These are phyloP conservation scores for Trinorchestia longiramus DNA, from an alignment of 1,140 invertebrate species.

Conservation along the genomic window DNA sequence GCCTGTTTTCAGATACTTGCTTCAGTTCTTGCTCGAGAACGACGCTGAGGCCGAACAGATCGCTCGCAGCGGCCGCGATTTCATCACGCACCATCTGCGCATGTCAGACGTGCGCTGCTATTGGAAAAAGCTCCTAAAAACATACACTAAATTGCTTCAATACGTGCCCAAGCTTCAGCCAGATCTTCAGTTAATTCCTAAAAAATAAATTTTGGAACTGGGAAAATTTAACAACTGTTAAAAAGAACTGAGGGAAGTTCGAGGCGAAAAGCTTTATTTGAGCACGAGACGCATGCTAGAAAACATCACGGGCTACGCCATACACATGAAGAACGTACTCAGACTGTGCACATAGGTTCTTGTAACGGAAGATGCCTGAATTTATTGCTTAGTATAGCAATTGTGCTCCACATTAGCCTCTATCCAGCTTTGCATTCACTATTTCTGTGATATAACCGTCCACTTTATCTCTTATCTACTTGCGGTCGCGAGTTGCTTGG, in stretches of 20 bases:
- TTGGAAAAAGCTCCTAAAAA: constrained; percentile 84
- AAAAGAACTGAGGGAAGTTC: not conserved
- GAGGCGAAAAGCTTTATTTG: not conserved
- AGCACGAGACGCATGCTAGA: not conserved
- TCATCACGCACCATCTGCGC: constrained; percentile 86
- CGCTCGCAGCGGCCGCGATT: constrained; percentile 80
- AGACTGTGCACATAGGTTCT: not conserved
- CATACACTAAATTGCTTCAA: constrained; percentile 83
- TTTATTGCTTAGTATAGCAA: not conserved
- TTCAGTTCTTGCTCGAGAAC: constrained; percentile 84
- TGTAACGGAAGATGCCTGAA: not conserved
- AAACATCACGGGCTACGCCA: not conserved
- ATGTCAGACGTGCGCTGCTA: constrained; percentile 88
- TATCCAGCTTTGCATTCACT: not conserved
- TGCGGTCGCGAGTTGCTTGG: not conserved
- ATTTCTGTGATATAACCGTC: constrained; percentile 32
- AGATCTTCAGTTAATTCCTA: constrained; percentile 26
- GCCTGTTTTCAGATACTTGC: constrained; percentile 72
- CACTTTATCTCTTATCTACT: not conserved
- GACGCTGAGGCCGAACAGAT: constrained; percentile 83
- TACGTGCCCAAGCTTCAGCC: constrained; percentile 72
- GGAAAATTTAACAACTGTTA: not conserved
- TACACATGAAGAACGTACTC: not conserved
- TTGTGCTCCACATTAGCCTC: not conserved
- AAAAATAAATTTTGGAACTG: not conserved